Base-by-base conservation (phyloP, 2,113 vertebrate species). In the Heliornis fulica region DNA sequence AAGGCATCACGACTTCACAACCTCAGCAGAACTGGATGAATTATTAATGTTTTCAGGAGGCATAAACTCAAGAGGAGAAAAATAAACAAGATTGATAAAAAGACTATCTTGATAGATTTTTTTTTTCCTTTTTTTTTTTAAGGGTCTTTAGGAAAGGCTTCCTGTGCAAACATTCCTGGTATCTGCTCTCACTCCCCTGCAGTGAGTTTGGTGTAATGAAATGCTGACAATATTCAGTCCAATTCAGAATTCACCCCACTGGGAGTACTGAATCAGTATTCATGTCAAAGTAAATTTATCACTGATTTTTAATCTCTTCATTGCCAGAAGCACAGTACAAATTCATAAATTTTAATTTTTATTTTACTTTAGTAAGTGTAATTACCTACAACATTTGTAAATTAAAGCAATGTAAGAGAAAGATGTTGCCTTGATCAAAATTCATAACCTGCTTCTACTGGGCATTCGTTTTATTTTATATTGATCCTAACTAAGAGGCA, bases 331-430 rank as follows among this genome's bases (percentile, higher is more conserved):
- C 82, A 94, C 50, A 87, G 89, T 75, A 96, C 74, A 93, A 92
- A 96, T 90, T 88, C 81, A 95, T 97, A 96, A 76, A 95, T 96
- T 95, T 95, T 91, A 93, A 95, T 97, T 97, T 95, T 96, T 87
- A 94, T 95, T 97, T 96, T 96, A 89, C 88, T 93, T 87, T 95
- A 94, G 80, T 95, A 91, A 93, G 38, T 94, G 76, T 82, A 97
- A 97, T 96, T 97, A 96, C 90, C 83, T 86, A 94, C 80, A 96
- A 90, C 74, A 78, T 72, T 94, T 89, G 68, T 82, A 91, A 95
- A 96, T 93, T 86, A 93, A 95, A 92, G 60, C 34, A 56, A 23
- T 28, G 48, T 68, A 91, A 90, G 48, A 57, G 74, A 95, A 94
- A 85, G 81, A 92, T 76, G 75, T 48, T 90, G 29, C 56, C 80